Percentiles rank a stretch among this genome's conserved stretches.
These are phyloP conservation scores for Neoniphon sammara DNA, from an alignment of 2,797 vertebrate genomes.

Conservation along the genomic window DNA sequence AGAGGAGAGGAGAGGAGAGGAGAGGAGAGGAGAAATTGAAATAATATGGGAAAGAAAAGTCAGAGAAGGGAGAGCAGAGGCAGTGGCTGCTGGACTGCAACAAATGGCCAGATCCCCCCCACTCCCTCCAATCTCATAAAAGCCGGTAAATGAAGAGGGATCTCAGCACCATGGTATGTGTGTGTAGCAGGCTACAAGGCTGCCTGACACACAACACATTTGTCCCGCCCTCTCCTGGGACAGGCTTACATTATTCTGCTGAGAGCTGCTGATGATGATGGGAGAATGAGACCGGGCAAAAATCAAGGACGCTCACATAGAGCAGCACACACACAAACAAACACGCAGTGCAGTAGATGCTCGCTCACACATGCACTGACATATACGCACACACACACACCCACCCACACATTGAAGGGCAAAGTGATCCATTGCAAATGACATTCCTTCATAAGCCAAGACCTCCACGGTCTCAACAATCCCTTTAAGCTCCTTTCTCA, in stretches of 20 bases:
- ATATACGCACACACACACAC: slow-evolving; percentile 25
- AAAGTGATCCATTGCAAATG: slow-evolving; percentile 52
- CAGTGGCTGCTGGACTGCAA: slow-evolving; percentile 54
- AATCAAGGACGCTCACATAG: slow-evolving; percentile 45
- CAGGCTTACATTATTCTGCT: slow-evolving; percentile 50
- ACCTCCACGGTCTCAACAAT: slow-evolving; percentile 49
- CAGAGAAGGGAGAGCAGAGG: slow-evolving; percentile 28
- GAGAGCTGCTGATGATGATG: slow-evolving; percentile 52
- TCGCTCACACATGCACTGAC: slow-evolving; percentile 28
- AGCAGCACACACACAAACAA: slow-evolving; percentile 31
- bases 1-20: slow-evolving; percentile 48
- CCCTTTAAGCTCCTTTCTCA: slow-evolving; percentile 49
- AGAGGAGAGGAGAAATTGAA: slow-evolving; percentile 36
- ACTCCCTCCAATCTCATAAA: slow-evolving; percentile 3
- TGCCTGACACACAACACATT: slow-evolving; percentile 28
- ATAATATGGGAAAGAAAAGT: slow-evolving; percentile 38
- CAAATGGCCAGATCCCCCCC: slow-evolving; percentile 16
- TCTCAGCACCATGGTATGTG: slow-evolving; percentile 10
- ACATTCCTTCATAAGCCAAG: slow-evolving; percentile 45
- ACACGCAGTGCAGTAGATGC: not conserved
- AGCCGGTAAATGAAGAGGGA: slow-evolving; percentile 37
- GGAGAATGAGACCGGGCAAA: slow-evolving; percentile 35
- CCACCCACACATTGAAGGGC: slow-evolving; percentile 48
- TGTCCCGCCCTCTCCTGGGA: slow-evolving; percentile 44
- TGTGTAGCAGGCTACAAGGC: slow-evolving; percentile 31